Conservation (phyloP, 2,888 invertebrate species). For the Brenthis hecate region DNA sequence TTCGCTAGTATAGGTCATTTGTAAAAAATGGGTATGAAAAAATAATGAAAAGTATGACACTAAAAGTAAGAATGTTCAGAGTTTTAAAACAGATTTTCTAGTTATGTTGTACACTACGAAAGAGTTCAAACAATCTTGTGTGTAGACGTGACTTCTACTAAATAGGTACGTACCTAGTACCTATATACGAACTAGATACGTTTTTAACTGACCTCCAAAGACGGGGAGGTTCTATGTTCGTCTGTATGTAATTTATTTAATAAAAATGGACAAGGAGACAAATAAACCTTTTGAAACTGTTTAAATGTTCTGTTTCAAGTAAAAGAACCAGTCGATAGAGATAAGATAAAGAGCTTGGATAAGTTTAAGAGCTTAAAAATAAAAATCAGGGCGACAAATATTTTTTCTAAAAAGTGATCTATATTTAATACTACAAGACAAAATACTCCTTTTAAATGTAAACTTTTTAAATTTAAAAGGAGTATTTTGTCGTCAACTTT, state of each 20-base stretch:
- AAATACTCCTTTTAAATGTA: too few relatives aligned
- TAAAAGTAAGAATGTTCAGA: too few relatives aligned
- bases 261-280: slow-evolving; percentile 60
- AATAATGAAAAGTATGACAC: too few relatives aligned
- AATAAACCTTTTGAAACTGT: slow-evolving; percentile 58
- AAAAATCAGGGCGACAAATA: too few relatives aligned
- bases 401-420: background rate
- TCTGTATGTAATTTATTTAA: slow-evolving; percentile 4
- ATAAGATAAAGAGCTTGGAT: slow-evolving; percentile 45
- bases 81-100: background rate
- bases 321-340: slow-evolving; percentile 50
- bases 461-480: too few relatives aligned
- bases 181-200: slow-evolving; percentile 50
- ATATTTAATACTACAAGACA: background rate
- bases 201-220: slow-evolving; percentile 29
- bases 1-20: too few relatives aligned
- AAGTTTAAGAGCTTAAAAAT: slow-evolving; percentile 18
- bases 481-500: too few relatives aligned
- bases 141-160: slow-evolving; percentile 55
- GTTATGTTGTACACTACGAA: background rate
- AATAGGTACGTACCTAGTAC: too few relatives aligned
- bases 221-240: too few relatives aligned
- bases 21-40: too few relatives aligned
- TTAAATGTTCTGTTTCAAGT: slow-evolving; percentile 31
- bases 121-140: slow-evolving; percentile 38